Evolutionary conservation across 2,113 vertebrate species (phyloP).

Genomic region (Atractosteus spatula): DNA sequence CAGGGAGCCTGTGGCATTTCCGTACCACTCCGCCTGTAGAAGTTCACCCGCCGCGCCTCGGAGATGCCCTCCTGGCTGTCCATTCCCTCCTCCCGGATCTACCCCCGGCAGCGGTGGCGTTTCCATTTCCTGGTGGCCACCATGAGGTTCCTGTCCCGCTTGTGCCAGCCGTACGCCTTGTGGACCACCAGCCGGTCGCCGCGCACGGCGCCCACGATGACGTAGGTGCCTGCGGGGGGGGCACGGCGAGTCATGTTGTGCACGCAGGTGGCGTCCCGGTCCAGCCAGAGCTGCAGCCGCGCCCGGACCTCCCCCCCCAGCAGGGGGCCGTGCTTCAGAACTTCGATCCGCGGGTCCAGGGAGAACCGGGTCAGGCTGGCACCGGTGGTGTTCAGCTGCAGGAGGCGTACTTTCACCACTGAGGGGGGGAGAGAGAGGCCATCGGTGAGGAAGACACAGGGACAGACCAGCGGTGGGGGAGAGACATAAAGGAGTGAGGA

Average conservation of each 20-base stretch:
- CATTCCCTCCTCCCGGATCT: conserved; percentile 23
- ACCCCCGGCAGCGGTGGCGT: conserved; percentile 63
- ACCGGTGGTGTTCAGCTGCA: conserved; percentile 57
- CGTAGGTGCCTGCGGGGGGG: conserved; percentile 59
- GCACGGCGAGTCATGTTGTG: conserved; percentile 72
- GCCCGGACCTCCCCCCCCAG: conserved; percentile 60
- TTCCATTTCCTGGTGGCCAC: conserved; percentile 70
- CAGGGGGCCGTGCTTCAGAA: conserved; percentile 73
- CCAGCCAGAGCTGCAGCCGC: conserved; percentile 71
- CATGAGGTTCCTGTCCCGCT: conserved; percentile 67
- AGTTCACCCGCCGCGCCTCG: conserved; percentile 1
- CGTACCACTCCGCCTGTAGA: neutral
- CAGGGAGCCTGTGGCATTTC: no score
- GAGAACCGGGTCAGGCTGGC: conserved; percentile 64
- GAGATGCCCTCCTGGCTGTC: no score
- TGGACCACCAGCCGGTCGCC: conserved; percentile 70
- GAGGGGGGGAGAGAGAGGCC: conserved; percentile 16
- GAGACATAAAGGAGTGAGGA: neutral
- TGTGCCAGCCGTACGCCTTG: conserved; percentile 73
- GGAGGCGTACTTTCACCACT: conserved; percentile 78
- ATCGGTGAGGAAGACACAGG: no score
- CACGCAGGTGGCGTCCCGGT: conserved; percentile 74
- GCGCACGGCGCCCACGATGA: conserved; percentile 69
- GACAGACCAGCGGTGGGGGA: no score
- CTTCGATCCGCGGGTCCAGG: conserved; percentile 65